phyloP scores from a whole-genome alignment of 2,888 invertebrate genomes.

The Oeneis ivallda region DNA sequence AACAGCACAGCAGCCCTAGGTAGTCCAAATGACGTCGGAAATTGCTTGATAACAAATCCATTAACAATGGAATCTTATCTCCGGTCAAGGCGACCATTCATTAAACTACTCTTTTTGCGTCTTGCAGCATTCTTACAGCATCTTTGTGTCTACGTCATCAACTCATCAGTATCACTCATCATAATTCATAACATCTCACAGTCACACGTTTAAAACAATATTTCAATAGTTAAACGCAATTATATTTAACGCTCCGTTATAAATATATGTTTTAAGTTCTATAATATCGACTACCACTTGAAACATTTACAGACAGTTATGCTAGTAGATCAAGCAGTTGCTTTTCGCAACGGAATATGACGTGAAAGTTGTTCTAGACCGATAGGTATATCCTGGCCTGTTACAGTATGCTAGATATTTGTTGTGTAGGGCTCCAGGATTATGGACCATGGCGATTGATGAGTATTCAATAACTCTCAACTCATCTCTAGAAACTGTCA shows the following conservation, averaged over 20 bases:
- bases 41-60: constrained; percentile 32
- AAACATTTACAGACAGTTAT: background rate
- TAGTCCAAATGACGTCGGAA: constrained; percentile 35
- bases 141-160: constrained; percentile 32
- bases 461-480: no score
- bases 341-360: no score
- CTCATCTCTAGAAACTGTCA: no score
- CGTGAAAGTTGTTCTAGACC: no score
- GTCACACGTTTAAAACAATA: background rate
- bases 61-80: constrained; percentile 46
- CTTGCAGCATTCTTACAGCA: constrained; percentile 21
- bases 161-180: no score
- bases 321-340: no score
- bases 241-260: background rate
- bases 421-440: no score
- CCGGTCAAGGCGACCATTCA: constrained; percentile 49
- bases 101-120: constrained; percentile 41
- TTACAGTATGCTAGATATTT: no score
- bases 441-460: no score
- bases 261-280: background rate
- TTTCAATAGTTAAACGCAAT: background rate
- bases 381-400: no score
- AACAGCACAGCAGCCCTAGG: constrained; percentile 18
- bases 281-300: background rate
- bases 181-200: background rate